Evolutionary conservation across 2,888 invertebrate genomes (phyloP), one percentile per base, ranked within the genome.

Genomic region (Sarcophaga variegata): DNA sequence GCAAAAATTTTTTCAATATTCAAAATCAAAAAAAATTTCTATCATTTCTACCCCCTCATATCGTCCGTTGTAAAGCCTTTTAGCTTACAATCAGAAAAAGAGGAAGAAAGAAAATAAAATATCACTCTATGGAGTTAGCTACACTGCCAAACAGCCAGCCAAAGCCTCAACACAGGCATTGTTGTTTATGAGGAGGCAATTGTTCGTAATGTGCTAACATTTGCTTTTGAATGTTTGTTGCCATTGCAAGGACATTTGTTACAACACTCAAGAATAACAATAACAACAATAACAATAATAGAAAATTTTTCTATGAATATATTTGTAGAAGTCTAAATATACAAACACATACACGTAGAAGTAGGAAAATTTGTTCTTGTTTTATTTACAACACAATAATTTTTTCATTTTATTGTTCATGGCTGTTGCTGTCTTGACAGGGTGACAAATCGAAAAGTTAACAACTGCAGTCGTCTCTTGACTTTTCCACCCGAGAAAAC

Each of bases 371-470:
- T 10, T 37, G 8, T 37, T 37, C 37, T 10, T 37, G 10, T 37
- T 37, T 37, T 37, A 37, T 37, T 37, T 8, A 37, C 37, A 10
- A 37, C 37, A 37, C 37, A 37, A 37, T 37, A 37, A 37, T 71
- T 45, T 49, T 22, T 11, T 63, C 4, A 47, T 77, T 14, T 47
- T 77, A 45, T 70, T 76, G 25, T 59, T 37, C 12, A 59, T 75
- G 45, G 12, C 25, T 75, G 66, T 76, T 81, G 70, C 60, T 70
- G 59, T 80, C 49, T 27, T 80, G 80, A 80, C 64, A 84, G 66
- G 71, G 64, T 80, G 80, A 84, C 70, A 84, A 84, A 85, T 85
- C 76, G 76, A 81, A 80, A 76, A 77, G 49, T 59, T 85, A 77
- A 66, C 76, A 85, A 81, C 71, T 81, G 76, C 76, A 67, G 80